These are phyloP conservation scores for Ecliptopera silaceata DNA, from an alignment of 2,888 invertebrate species.

Conservation along the genomic window DNA sequence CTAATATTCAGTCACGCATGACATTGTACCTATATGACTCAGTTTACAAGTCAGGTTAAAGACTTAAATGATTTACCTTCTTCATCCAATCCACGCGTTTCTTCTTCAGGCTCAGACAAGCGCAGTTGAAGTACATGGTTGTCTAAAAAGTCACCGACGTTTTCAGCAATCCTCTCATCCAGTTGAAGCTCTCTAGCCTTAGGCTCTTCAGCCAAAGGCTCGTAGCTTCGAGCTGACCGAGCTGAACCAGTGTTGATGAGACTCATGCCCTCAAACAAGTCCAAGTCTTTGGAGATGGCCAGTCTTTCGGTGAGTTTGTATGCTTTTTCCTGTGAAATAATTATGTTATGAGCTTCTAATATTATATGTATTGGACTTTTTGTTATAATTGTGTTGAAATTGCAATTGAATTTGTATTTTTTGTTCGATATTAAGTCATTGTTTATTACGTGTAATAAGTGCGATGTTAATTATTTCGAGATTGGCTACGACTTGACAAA, in stretches of 20 bases:
- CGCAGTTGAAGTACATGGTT: slow-evolving; percentile 76
- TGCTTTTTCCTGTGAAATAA: slow-evolving; percentile 79
- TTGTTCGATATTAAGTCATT: no score
- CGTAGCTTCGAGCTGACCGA: slow-evolving; percentile 73
- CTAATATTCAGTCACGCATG: no score
- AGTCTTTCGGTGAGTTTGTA: slow-evolving; percentile 83
- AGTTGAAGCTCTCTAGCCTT: slow-evolving; percentile 71
- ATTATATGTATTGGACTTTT: no score
- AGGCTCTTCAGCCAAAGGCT: slow-evolving; percentile 70
- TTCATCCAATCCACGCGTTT: slow-evolving; percentile 70
- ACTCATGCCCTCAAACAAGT: slow-evolving; percentile 77
- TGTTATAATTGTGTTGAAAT: no score
- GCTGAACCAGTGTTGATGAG: slow-evolving; percentile 78
- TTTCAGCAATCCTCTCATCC: slow-evolving; percentile 72
- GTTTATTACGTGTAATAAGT: no score
- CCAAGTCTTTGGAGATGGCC: slow-evolving; percentile 79
- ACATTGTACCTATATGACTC: no score
- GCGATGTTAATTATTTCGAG: neutral
- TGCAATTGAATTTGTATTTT: no score
- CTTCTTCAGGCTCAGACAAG: slow-evolving; percentile 61
- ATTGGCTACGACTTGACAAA: neutral
- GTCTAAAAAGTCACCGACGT: slow-evolving; percentile 73
- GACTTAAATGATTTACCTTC: no score
- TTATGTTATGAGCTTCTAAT: no score
- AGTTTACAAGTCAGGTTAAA: no score